Evolutionary conservation across 2,797 vertebrate genomes (phyloP).

Genomic region (Thalassophryne amazonica): DNA sequence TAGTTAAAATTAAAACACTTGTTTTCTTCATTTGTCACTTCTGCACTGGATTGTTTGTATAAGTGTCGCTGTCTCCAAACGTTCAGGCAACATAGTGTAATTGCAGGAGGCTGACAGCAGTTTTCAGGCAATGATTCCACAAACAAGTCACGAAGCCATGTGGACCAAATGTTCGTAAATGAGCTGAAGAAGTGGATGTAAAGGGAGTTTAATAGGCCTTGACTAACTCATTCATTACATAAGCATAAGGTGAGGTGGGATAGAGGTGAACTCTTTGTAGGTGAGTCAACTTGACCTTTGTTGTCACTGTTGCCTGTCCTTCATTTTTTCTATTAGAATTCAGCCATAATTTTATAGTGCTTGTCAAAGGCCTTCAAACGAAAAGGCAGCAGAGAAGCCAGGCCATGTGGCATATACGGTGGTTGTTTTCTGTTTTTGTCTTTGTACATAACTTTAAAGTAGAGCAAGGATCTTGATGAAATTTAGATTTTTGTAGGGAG

Average conservation of each 20-base stretch:
- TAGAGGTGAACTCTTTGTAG: constrained; percentile 33
- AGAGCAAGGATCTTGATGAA: too few relatives aligned
- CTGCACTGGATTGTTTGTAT: not conserved
- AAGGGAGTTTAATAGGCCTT: constrained; percentile 16
- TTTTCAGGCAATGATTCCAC: constrained; percentile 36
- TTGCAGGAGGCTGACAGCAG: not conserved
- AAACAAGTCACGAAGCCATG: constrained; percentile 47
- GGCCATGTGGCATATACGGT: too few relatives aligned
- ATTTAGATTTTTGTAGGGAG: too few relatives aligned
- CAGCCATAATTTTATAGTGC: constrained; percentile 1
- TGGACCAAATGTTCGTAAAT: constrained; percentile 38
- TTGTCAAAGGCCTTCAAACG: constrained; percentile 26
- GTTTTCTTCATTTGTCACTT: not conserved
- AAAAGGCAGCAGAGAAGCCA: constrained; percentile 1
- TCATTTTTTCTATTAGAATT: constrained; percentile 33
- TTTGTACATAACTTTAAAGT: too few relatives aligned
- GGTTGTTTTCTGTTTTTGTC: too few relatives aligned
- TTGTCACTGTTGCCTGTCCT: constrained; percentile 27
- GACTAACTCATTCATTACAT: constrained; percentile 1
- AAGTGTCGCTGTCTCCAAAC: not conserved
- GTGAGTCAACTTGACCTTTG: constrained; percentile 31
- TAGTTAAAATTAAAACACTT: not conserved
- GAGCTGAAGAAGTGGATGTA: constrained; percentile 23
- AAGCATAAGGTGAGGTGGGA: not conserved
- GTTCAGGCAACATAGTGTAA: constrained; percentile 1